Percentiles rank a stretch among this genome's conserved stretches.
Evolutionary conservation across 1,140 invertebrate genomes (phyloP).

Genomic region (Rhopalosiphum maidis): DNA sequence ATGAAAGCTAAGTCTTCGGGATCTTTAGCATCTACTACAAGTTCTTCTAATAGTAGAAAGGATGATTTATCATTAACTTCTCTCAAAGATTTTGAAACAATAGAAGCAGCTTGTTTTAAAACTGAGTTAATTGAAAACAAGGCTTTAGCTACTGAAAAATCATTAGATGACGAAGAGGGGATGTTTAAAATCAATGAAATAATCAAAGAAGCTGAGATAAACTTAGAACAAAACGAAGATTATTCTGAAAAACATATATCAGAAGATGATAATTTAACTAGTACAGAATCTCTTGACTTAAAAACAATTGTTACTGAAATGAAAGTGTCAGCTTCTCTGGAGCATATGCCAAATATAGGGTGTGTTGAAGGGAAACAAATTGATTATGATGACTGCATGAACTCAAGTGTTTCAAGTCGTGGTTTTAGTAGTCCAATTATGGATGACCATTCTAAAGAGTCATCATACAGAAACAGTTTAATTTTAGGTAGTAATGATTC

Average conservation of each 20-base stretch:
- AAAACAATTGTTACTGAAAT: conserved; percentile 63
- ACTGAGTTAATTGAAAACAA: conserved; percentile 81
- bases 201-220: conserved; percentile 73
- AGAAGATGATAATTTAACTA: conserved; percentile 63
- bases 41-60: conserved; percentile 71
- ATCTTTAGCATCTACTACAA: conserved; percentile 75
- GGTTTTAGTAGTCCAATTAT: conserved; percentile 36
- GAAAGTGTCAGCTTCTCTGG: conserved; percentile 41
- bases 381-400: conserved; percentile 44
- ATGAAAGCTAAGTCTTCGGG: conserved; percentile 69
- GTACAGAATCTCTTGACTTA: conserved; percentile 69
- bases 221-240: conserved; percentile 71
- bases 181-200: conserved; percentile 80
- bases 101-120: conserved; percentile 87
- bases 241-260: conserved; percentile 64
- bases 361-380: conserved; percentile 12
- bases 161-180: conserved; percentile 74
- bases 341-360: background rate
- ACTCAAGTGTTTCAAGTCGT: conserved; percentile 46
- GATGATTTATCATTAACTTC: conserved; percentile 92
- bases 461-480: conserved; percentile 56
- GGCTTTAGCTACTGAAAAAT: conserved; percentile 80
- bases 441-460: conserved; percentile 38
- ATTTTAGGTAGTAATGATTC: conserved; percentile 75
- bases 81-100: conserved; percentile 90